These are phyloP conservation scores for Stomatorhinus ivindoensis DNA, from an alignment of 2,113 vertebrate species.

Conservation along the genomic window DNA sequence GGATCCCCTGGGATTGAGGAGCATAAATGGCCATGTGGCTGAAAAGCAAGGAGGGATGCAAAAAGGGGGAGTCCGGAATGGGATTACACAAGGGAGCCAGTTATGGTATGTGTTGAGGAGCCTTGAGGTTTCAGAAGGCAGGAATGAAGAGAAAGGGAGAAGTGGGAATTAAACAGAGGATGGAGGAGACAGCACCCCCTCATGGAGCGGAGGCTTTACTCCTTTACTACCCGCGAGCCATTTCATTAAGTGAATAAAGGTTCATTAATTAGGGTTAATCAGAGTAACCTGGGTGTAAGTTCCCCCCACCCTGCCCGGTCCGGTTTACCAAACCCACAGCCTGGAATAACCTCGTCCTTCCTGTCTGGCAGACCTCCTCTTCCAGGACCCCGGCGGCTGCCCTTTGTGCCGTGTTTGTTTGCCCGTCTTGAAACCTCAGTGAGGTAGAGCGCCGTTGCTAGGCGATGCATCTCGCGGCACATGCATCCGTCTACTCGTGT, in stretches of 20 bases:
- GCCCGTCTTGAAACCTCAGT: neutral
- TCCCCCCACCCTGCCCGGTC: neutral
- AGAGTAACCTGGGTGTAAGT: neutral
- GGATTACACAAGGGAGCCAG: neutral
- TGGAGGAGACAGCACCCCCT: neutral
- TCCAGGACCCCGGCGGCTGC: neutral
- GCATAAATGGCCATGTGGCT: neutral
- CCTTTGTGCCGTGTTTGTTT: neutral
- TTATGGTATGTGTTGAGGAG: neutral
- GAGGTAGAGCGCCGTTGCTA: slow-evolving; percentile 7
- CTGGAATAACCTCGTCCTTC: neutral
- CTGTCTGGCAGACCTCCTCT: neutral
- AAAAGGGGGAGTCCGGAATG: neutral
- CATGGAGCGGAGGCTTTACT: neutral
- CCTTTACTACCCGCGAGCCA: neutral
- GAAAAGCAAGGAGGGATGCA: neutral
- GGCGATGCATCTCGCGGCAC: neutral
- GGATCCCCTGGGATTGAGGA: neutral
- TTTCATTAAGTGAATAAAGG: neutral
- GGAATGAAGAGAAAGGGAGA: neutral
- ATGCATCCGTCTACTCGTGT: neutral
- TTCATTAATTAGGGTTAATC: neutral
- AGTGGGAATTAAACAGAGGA: neutral
- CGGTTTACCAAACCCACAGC: neutral
- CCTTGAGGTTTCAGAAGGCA: neutral